These are phyloP conservation scores for Channa striata DNA, from an alignment of 2,797 vertebrate species.

Conservation along the genomic window DNA sequence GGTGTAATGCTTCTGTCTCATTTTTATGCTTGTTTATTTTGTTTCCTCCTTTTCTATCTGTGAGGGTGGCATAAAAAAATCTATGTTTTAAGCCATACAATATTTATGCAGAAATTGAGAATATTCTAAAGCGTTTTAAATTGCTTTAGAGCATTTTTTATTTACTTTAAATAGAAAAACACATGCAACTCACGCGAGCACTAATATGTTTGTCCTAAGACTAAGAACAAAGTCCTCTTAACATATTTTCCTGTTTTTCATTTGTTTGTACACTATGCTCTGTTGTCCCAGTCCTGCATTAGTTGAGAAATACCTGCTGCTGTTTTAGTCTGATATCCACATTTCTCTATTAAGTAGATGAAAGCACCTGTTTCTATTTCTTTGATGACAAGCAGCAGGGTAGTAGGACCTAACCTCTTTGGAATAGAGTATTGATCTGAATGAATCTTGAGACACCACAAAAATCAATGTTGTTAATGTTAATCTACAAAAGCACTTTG, in stretches of 20 bases:
- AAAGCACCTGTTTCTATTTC: conserved; percentile 27
- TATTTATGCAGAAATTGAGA: no score
- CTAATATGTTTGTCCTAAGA: not conserved
- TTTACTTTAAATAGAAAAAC: not conserved
- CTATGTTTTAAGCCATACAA: no score
- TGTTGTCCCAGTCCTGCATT: conserved; percentile 27
- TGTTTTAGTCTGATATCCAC: conserved; percentile 9
- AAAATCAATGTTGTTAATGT: conserved; percentile 41
- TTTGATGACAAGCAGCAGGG: conserved; percentile 7
- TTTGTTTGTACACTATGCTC: conserved; percentile 28
- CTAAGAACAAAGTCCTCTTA: conserved; percentile 20
- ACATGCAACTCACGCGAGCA: not conserved
- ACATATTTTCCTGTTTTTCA: conserved; percentile 4
- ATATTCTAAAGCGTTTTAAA: no score
- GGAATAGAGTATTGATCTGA: conserved; percentile 43
- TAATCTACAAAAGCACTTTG: conserved; percentile 20
- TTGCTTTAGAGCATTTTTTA: no score
- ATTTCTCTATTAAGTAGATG: conserved; percentile 30
- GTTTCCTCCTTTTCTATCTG: no score
- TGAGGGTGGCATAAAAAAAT: no score
- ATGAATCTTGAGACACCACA: conserved; percentile 37
- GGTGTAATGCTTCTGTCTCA: no score
- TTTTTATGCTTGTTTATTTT: no score
- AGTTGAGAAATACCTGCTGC: not conserved
- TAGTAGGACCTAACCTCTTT: conserved; percentile 23